Evolutionary conservation across 2,797 vertebrate genomes (phyloP).

Genomic region (Cirrhinus molitorella): DNA sequence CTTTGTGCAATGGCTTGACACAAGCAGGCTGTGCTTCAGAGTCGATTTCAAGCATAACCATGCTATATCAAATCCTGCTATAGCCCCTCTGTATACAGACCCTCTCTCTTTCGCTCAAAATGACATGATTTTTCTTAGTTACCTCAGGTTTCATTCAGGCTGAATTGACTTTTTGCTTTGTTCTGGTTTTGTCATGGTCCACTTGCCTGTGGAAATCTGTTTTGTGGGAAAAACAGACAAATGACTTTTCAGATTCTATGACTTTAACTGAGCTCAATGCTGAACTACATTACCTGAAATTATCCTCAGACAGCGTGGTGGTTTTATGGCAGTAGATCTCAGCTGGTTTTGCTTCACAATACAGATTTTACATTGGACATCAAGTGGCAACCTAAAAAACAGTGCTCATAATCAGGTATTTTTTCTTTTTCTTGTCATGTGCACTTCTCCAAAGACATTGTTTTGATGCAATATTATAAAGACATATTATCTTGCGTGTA

Average conservation of each 20-base stretch:
- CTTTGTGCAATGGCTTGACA: constrained; percentile 55
- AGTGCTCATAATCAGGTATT: background rate
- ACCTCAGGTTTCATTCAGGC: constrained; percentile 47
- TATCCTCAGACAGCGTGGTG: background rate
- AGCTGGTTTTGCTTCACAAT: background rate
- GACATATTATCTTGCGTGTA: too few species aligned
- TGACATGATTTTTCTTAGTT: constrained; percentile 62
- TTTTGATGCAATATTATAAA: too few species aligned
- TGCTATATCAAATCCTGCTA: constrained; percentile 67
- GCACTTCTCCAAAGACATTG: too few species aligned
- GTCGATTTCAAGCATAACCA: constrained; percentile 67
- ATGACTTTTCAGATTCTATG: constrained; percentile 48
- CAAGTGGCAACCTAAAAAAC: background rate
- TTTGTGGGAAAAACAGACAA: constrained; percentile 56
- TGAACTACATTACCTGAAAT: constrained; percentile 53
- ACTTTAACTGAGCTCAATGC: constrained; percentile 48
- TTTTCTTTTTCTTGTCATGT: background rate
- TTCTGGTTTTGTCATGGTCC: constrained; percentile 54
- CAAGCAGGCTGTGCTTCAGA: constrained; percentile 60
- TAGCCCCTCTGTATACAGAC: constrained; percentile 49
- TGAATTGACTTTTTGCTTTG: constrained; percentile 71
- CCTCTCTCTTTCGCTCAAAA: constrained; percentile 37
- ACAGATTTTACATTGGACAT: background rate
- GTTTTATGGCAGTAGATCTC: constrained; percentile 4
- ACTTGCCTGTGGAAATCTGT: constrained; percentile 57